These are phyloP conservation scores for Limnephilus auricula DNA, from an alignment of 2,888 invertebrate species.

Conservation along the genomic window DNA sequence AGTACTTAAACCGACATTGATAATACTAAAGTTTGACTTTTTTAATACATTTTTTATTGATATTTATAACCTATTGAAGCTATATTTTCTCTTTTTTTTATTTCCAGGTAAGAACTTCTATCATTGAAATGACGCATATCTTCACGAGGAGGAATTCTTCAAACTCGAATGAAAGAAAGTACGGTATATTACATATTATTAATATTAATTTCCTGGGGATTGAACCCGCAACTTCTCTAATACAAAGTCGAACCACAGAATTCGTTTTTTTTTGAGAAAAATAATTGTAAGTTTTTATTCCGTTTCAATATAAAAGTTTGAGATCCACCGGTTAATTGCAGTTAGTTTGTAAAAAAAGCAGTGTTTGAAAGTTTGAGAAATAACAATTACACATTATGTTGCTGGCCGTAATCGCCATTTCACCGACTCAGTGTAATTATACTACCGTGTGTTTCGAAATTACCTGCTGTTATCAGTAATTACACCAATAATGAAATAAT, in stretches of 20 bases:
- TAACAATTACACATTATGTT: not conserved
- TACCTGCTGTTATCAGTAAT: not conserved
- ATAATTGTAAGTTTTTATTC: not conserved
- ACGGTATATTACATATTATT: no score
- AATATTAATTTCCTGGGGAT: not conserved
- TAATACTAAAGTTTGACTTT: not conserved
- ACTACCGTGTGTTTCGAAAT: conserved; percentile 2
- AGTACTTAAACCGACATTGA: not conserved
- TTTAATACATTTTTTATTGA: not conserved
- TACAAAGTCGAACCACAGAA: not conserved
- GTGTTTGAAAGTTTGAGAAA: not conserved
- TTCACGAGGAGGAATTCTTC: not conserved
- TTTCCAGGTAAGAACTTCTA: not conserved
- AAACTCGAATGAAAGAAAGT: no score
- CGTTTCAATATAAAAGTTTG: not conserved
- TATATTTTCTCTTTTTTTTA: not conserved
- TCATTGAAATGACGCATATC: not conserved
- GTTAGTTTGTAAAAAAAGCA: not conserved
- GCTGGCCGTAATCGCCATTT: not conserved
- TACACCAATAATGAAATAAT: no score
- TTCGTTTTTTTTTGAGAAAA: not conserved
- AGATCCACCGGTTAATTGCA: not conserved
- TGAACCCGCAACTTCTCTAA: not conserved
- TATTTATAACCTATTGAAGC: not conserved
- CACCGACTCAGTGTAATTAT: not conserved